phyloP scores from a whole-genome alignment of 2,113 vertebrate genomes.

The Python bivittatus region DNA sequence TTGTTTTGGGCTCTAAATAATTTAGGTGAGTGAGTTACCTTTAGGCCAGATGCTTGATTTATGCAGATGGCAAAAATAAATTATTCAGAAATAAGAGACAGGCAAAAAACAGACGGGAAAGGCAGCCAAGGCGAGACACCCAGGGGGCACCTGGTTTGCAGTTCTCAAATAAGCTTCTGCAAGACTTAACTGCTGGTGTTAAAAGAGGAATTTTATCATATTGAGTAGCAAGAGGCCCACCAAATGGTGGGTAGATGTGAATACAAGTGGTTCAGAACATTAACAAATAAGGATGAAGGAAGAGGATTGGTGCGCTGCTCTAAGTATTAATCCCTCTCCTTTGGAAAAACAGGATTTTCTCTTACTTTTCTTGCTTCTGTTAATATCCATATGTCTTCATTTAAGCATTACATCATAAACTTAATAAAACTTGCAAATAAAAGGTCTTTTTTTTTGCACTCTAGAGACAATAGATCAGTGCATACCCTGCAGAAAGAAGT shows the following conservation, averaged over 20 bases:
- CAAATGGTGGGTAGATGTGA: neutral
- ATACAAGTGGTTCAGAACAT: neutral
- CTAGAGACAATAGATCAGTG: no score
- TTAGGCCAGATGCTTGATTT: constrained; percentile 80
- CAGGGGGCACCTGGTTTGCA: constrained; percentile 72
- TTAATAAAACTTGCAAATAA: neutral
- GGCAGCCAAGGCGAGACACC: constrained; percentile 77
- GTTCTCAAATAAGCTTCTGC: constrained; percentile 48
- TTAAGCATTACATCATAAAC: no score
- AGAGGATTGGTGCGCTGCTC: neutral
- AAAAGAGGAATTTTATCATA: constrained; percentile 23
- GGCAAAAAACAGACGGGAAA: constrained; percentile 86
- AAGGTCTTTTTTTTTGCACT: no score
- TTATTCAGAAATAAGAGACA: constrained; percentile 83
- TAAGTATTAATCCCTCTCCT: neutral
- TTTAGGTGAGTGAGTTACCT: constrained; percentile 79
- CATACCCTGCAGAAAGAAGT: no score
- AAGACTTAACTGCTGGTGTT: constrained; percentile 43
- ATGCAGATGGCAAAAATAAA: constrained; percentile 84
- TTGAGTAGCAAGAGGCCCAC: constrained; percentile 6
- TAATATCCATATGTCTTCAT: constrained; percentile 48
- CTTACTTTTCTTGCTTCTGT: constrained; percentile 42
- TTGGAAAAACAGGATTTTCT: constrained; percentile 22
- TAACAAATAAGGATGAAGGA: neutral
- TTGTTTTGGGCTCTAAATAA: constrained; percentile 80